phyloP scores from a whole-genome alignment of 2,113 vertebrate species.

The Vulpes lagopus region DNA sequence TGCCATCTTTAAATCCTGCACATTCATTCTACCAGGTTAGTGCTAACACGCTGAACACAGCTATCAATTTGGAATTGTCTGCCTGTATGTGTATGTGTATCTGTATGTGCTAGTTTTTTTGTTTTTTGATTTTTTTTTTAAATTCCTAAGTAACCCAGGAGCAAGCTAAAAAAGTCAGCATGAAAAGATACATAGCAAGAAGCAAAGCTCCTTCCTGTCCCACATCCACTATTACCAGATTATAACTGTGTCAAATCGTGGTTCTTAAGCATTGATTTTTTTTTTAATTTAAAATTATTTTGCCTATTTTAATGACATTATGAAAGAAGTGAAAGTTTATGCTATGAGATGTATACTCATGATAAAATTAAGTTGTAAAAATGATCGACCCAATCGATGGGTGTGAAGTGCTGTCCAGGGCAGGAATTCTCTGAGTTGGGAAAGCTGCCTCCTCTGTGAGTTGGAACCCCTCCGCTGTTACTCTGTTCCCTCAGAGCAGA shows the following conservation, averaged over 20 bases:
- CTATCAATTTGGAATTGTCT: background rate
- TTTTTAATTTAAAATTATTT: background rate
- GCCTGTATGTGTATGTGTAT: background rate
- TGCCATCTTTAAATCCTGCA: background rate
- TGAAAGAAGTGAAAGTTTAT: constrained; percentile 22
- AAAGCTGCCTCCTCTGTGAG: background rate
- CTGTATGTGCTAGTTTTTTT: background rate
- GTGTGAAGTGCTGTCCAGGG: background rate
- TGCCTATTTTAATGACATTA: constrained; percentile 21
- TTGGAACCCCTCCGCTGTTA: background rate
- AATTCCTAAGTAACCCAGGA: background rate
- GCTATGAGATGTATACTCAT: background rate
- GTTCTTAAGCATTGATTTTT: background rate
- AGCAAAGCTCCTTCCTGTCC: background rate
- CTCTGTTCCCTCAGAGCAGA: background rate
- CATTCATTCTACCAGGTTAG: background rate
- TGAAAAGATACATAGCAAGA: background rate
- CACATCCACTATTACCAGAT: background rate
- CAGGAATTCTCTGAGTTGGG: background rate
- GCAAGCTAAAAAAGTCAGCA: background rate
- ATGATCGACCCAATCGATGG: background rate
- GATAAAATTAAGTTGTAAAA: constrained; percentile 14
- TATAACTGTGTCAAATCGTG: background rate
- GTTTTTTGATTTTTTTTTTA: background rate
- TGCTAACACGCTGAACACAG: background rate